Base-by-base conservation (phyloP, 2,113 vertebrate genomes). In the Menidia beryllina region DNA sequence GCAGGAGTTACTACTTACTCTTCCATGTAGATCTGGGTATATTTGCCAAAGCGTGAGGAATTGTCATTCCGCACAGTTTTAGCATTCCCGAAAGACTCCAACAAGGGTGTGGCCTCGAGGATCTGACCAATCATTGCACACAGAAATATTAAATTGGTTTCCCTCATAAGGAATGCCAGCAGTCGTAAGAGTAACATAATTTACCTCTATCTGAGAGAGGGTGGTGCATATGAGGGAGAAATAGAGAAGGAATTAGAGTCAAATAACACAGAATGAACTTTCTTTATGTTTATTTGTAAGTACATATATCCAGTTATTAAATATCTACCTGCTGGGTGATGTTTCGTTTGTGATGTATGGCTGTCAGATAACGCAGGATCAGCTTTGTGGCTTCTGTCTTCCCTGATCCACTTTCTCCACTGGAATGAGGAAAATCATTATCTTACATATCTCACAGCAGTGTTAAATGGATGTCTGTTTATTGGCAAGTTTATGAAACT, bases 81-180 rank as follows among this genome's bases (percentile, higher is more conserved):
- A 95, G 98, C 98, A 0, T 99, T 99, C 72, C 98, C 97, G 41
- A 99, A 99, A 64, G 98, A 96, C 92, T 99, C 98, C 92, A 99
- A 83, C 81, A 99, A 88, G 64, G 98, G 97, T 0, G 94, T 96
- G 2, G 97, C 97, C 91, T 99, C 97, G 27, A 99, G 92, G 86
- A 99, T 98, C 98, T 99, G 72, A 65, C 19, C 71, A 85, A 67
- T 85, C 19, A 76, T 15, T 9, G 66, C 1, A 81, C 21, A 59
- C 7, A 70, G 2, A 55, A n/a, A 49, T 4, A 61, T 77, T 61
- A 82, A 41, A 2, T 17, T 50, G 5, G 21, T 5, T 39, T 60
- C 6, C 17, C 30, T 59, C 7, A 60, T 45, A 17, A 56, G 21
- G 12, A 19, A 41, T 41, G 7, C 21, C 8, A 9, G 17, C 52